Evolutionary conservation across 2,113 vertebrate genomes (phyloP), one percentile per base, ranked within the genome.

Genomic region (Manacus vitellinus): DNA sequence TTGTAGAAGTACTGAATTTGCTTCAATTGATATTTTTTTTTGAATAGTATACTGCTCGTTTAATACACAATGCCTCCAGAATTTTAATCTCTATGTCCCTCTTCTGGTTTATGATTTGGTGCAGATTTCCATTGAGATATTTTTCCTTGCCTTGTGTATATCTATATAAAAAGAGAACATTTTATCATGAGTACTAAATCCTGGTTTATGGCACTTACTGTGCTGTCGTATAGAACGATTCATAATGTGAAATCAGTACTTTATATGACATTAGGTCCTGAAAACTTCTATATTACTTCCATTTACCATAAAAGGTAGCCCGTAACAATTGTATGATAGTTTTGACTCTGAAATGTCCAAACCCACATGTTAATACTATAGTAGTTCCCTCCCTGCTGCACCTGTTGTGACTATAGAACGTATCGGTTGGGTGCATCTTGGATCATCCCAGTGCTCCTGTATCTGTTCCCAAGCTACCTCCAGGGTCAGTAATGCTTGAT

Each of bases 21-120:
- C 75, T 96, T 91, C 74, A 91, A 35, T 73, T 94, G 92, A 92
- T 87, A 96, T 96, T 93, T 94, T 74, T 80, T 72, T 78, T 65
- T 70, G 4, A 94, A 80, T 95, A 82, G 72, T 86, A 47, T 95
- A 70, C 66, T 91, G 65, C 91, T 96, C 27, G 2, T 89, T 96
- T 94, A 89, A 85, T 94, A 73, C 80, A 80, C 61, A 92, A 3
- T 41, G 84, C 62, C 46, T 92, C 37, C n/a, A 91, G 95, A 89
- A 89, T 94, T 95, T 89, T 89, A 89, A 90, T 94, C 52, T 85
- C 54, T 59, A 9, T 30, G 44, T 83, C 82, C 63, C 86, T 94
- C 81, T 92, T 82, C 88, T 95, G 93, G 92, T 94, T 97, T 97
- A 67, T 15, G 35, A 55, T 78, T 95, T 93, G 89, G 51, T 92